Percentiles rank a stretch among this genome's conserved stretches.
These are phyloP conservation scores for Schlechtendalia chinensis DNA, from an alignment of 1,140 invertebrate species.

Conservation along the genomic window DNA sequence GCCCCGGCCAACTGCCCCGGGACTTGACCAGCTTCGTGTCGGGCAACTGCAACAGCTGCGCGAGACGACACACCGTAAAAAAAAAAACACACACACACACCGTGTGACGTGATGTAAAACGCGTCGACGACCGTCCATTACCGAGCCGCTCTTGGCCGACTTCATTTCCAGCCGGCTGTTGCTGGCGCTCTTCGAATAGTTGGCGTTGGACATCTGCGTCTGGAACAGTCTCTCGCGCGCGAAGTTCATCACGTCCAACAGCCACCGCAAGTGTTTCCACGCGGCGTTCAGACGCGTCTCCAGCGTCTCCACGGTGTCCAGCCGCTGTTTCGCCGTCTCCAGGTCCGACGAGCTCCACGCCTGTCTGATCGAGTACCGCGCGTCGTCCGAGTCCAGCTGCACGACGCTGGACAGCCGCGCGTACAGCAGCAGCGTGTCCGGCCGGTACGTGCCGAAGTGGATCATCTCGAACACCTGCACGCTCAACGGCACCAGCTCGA, in stretches of 20 bases:
- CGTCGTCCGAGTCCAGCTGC: conserved; percentile 86
- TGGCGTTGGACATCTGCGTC: conserved; percentile 55
- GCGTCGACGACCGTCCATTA: not conserved
- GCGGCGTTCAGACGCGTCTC: conserved; percentile 77
- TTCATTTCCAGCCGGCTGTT: conserved; percentile 43
- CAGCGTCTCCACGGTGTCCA: conserved; percentile 77
- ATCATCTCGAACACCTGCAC: conserved; percentile 70
- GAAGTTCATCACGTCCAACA: conserved; percentile 90
- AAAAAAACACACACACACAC: too few species aligned
- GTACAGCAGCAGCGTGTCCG: conserved; percentile 82
- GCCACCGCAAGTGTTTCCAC: conserved; percentile 92
- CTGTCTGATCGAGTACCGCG: conserved; percentile 70
- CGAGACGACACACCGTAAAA: not conserved
- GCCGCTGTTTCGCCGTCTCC: conserved; percentile 76
- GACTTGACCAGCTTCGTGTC: conserved; percentile 74
- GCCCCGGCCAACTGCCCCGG: conserved; percentile 78
- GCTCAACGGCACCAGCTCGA: conserved; percentile 79
- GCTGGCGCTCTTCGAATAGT: conserved; percentile 39
- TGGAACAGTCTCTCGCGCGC: conserved; percentile 72
- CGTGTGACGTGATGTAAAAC: too few species aligned
- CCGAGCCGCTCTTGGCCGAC: conserved; percentile 31
- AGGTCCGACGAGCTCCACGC: conserved; percentile 89
- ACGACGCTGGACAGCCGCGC: conserved; percentile 86
- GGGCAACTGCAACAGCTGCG: conserved; percentile 66
- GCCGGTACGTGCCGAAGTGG: conserved; percentile 86